phyloP scores from a whole-genome alignment of 2,797 vertebrate species.

The Melanotaenia trifasciata region DNA sequence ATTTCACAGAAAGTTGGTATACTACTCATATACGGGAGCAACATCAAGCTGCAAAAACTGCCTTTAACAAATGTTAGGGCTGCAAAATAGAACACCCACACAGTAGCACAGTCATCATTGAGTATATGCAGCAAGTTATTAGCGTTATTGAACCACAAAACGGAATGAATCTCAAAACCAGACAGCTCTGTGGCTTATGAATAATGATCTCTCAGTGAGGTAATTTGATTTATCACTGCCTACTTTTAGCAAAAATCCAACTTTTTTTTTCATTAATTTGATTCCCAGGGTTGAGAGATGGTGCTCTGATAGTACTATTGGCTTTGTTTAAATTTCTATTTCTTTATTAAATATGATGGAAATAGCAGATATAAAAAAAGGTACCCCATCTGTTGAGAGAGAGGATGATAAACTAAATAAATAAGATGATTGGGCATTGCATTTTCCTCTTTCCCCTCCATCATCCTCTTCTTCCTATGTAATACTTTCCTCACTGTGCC shows the following conservation, averaged over 20 bases:
- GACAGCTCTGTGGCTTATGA: constrained; percentile 63
- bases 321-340: constrained; percentile 40
- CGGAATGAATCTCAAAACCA: constrained; percentile 67
- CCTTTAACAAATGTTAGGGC: constrained; percentile 28
- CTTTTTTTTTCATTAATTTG: constrained; percentile 67
- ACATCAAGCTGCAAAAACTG: constrained; percentile 32
- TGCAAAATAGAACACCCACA: constrained; percentile 40
- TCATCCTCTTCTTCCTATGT: constrained; percentile 42
- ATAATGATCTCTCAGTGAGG: constrained; percentile 71
- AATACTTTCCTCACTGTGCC: constrained; percentile 28
- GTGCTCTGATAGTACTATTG: constrained; percentile 36
- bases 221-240: constrained; percentile 73
- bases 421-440: constrained; percentile 33
- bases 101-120: constrained; percentile 15
- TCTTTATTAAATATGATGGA: constrained; percentile 39
- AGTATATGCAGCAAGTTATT: constrained; percentile 66
- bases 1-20: constrained; percentile 8
- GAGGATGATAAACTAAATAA: constrained; percentile 21
- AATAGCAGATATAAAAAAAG: constrained; percentile 24
- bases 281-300: constrained; percentile 63
- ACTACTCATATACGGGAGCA: constrained; percentile 18
- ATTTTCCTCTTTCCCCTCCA: constrained; percentile 42
- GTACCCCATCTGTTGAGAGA: background rate
- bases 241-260: constrained; percentile 50
- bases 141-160: constrained; percentile 65